These are phyloP conservation scores for Carabus problematicus DNA, from an alignment of 2,888 invertebrate genomes.

Conservation along the genomic window DNA sequence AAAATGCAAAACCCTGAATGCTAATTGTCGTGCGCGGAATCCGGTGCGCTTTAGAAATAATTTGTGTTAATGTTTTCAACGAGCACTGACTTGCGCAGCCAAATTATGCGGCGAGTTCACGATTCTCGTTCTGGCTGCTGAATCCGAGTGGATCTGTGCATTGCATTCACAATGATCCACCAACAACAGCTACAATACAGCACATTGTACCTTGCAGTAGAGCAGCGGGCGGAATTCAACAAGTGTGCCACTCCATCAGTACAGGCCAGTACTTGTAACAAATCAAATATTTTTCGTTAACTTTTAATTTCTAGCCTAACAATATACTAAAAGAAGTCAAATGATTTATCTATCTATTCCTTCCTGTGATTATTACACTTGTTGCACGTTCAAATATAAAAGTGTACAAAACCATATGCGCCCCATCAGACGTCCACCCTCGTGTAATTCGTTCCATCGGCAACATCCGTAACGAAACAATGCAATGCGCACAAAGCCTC, in stretches of 20 bases:
- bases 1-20: no score
- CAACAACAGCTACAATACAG: no score
- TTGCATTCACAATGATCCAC: slow-evolving; percentile 39
- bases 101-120: slow-evolving; percentile 44
- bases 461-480: slow-evolving; percentile 12
- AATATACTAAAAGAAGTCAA: no score
- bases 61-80: no score
- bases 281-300: no score
- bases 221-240: no score
- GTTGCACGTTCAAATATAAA: neutral
- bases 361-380: neutral
- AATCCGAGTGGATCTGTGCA: slow-evolving; percentile 32
- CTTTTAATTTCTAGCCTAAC: no score
- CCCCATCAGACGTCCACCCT: neutral
- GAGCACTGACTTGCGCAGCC: slow-evolving; percentile 24
- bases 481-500: slow-evolving; percentile 13
- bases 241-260: no score
- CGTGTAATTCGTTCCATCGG: neutral
- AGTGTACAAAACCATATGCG: neutral
- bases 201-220: neutral
- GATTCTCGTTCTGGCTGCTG: slow-evolving; percentile 32
- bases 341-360: no score
- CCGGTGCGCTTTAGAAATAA: no score
- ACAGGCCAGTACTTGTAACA: no score
- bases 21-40: no score